Evolutionary conservation across 2,113 vertebrate genomes (phyloP).

Genomic region (Caretta caretta): DNA sequence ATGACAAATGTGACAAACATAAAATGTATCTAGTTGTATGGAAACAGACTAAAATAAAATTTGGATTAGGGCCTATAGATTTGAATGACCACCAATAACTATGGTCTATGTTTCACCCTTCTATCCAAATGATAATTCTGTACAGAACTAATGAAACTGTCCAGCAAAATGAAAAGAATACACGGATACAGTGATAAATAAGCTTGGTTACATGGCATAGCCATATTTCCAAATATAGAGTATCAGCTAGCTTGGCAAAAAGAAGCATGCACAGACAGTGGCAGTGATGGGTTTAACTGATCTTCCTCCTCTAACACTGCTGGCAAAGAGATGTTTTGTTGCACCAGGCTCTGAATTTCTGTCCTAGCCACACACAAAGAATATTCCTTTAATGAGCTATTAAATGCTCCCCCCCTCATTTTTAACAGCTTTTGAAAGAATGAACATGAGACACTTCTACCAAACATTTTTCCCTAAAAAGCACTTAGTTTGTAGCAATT

Average conservation of each 20-base stretch:
- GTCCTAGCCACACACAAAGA: not conserved
- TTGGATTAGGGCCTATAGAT: not conserved
- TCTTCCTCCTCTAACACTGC: conserved; percentile 10
- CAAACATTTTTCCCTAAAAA: not conserved
- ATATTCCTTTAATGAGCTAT: not conserved
- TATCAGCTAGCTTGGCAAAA: conserved; percentile 37
- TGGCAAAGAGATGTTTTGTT: conserved; percentile 14
- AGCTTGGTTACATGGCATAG: conserved; percentile 37
- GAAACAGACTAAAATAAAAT: not conserved
- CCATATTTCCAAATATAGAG: conserved; percentile 69
- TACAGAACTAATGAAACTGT: conserved; percentile 34
- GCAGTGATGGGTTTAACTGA: not conserved
- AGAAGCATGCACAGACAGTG: conserved; percentile 22
- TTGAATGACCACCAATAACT: not conserved
- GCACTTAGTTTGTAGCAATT: not conserved
- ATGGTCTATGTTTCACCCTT: not conserved
- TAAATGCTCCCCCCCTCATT: not conserved
- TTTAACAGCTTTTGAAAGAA: conserved; percentile 12
- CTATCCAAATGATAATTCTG: not conserved
- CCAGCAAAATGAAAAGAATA: conserved; percentile 22
- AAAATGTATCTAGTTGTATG: not conserved
- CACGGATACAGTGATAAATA: conserved; percentile 39
- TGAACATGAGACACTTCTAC: not conserved
- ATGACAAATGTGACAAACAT: not conserved
- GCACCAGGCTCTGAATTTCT: conserved; percentile 21